Base-by-base conservation (phyloP, 2,888 invertebrate genomes). In the Saturnia pavonia region DNA sequence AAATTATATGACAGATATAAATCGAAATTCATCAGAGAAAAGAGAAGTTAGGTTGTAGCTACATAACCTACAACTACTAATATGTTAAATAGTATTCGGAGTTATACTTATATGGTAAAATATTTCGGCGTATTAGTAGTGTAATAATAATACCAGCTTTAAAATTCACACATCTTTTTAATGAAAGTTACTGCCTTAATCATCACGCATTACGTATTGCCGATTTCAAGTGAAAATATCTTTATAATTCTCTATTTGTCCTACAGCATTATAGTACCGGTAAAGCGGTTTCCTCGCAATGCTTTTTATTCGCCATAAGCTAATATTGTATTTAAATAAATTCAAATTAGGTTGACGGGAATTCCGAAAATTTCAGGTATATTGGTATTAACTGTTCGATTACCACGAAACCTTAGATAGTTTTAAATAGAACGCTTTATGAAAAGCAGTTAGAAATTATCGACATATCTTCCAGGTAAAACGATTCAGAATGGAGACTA, bases 401-500 rank as follows among this genome's bases (percentile, higher is more conserved):
- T 1, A 45, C 16, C 45, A 45, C 45, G 45, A 16, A 16, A 48
- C 4, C 3, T 3, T n/a, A 19, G 4, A 19, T 4, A 1, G 2
- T 48, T 9, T 9, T 43, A 43, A 9, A 9, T 12, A 43, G n/a
- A 6, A 8, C n/a, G n/a, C 19, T 54, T 19, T n/a, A 48, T 7
- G 19, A 48, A 48, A 7, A 19, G 16, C 16, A 1, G 45, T 45
- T 25, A n/a, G 16, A 34, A 12, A 34, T 11, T n/a, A 22, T 16
- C 16, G 9, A 43, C 11, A 2, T 27, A 60, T 68, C 57, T 43
- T 51, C 82, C 96, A 97, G 95, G 98, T 98, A 74, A 98, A 98
- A 87, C 96, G 98, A 68, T 98, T 98, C 88, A 96, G 97, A 7
- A 98, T 98, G 97, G 99, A 99, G 88, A 99, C 99, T 0, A 99